Conservation (phyloP, 2,113 vertebrate genomes). For the Scalopus aquaticus region DNA sequence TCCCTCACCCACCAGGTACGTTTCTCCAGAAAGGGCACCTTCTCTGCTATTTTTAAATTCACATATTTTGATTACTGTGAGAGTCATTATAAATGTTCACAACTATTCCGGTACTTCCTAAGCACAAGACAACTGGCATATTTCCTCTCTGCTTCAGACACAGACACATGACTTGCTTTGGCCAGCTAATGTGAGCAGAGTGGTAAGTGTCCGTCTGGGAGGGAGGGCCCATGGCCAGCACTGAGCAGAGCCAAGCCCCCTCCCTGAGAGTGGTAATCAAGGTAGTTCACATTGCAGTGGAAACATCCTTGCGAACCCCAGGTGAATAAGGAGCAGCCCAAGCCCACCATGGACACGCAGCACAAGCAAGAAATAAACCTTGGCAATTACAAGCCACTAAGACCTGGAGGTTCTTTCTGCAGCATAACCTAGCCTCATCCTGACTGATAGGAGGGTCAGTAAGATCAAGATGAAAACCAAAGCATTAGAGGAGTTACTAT, state of each 20-base stretch:
- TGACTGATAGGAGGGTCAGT: background rate
- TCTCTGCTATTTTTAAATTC: background rate
- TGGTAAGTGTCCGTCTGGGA: background rate
- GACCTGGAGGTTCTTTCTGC: background rate
- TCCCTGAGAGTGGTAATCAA: background rate
- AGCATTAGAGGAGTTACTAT: background rate
- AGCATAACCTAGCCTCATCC: background rate
- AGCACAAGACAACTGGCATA: background rate
- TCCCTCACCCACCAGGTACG: background rate
- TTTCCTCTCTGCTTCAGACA: background rate
- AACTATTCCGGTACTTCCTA: background rate
- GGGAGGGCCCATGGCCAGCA: fast-evolving
- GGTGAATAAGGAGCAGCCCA: background rate
- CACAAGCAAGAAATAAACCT: background rate
- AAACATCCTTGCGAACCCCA: background rate
- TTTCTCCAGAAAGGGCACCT: background rate
- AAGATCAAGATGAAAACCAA: background rate
- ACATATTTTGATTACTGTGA: background rate
- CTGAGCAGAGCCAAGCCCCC: too few relatives aligned
- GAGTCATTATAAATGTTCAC: background rate
- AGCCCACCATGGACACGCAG: background rate
- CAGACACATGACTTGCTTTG: background rate
- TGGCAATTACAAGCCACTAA: background rate
- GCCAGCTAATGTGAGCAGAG: background rate
- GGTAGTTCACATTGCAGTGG: background rate